Evolutionary conservation across 2,888 invertebrate species (phyloP).

Genomic region (Stomorhina lunata): DNA sequence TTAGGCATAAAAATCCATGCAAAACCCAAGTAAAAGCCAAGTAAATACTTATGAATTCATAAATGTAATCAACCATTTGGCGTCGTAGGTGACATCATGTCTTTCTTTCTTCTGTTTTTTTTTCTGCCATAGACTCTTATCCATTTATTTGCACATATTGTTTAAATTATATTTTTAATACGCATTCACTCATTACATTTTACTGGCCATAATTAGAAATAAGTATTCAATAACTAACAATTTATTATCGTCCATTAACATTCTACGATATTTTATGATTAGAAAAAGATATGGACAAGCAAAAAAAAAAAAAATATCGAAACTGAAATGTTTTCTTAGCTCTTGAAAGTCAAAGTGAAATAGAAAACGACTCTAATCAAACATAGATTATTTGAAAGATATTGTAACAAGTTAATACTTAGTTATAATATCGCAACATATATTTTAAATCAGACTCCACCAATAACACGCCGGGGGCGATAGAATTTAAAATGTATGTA

Average conservation of each 20-base stretch:
- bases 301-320: neutral
- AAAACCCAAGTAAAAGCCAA: neutral
- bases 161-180: neutral
- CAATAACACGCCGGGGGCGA: no score
- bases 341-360: neutral
- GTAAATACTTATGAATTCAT: constrained; percentile 40
- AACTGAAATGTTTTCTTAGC: constrained; percentile 4
- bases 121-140: no score
- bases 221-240: no score
- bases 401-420: no score
- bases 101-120: no score
- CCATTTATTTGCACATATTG: neutral
- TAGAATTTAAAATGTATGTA: no score
- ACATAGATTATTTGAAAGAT: no score
- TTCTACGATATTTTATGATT: neutral
- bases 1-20: neutral
- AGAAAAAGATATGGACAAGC: neutral
- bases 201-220: neutral
- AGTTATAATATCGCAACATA: no score
- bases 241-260: neutral
- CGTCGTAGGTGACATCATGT: constrained; percentile 52
- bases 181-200: neutral
- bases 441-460: no score
- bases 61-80: constrained; percentile 12
- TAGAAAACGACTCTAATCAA: neutral